phyloP scores from a whole-genome alignment of 2,888 invertebrate genomes.

The Cryptus viduatorius region DNA sequence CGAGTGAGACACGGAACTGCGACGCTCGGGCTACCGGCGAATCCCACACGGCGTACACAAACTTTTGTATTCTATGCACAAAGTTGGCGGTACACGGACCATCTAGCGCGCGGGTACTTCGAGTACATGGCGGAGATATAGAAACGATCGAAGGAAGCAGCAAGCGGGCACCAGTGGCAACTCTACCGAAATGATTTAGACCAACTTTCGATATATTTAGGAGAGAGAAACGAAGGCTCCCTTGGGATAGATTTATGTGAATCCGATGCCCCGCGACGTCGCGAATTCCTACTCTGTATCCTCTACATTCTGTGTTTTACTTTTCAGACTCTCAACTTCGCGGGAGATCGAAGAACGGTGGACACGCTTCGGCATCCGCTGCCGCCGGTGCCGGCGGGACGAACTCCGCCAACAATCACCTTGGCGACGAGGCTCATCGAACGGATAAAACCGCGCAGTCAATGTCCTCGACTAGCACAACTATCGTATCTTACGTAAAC shows the following conservation, averaged over 20 bases:
- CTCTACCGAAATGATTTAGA: conserved; percentile 36
- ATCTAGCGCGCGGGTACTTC: conserved; percentile 7
- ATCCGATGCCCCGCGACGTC: conserved; percentile 7
- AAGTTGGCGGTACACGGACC: conserved; percentile 44
- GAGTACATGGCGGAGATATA: background rate
- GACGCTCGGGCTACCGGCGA: background rate
- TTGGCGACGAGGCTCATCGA: conserved; percentile 72
- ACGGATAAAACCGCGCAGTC: conserved; percentile 81
- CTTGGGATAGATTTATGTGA: conserved; percentile 37
- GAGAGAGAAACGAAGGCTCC: conserved; percentile 8
- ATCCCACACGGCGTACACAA: conserved; percentile 36
- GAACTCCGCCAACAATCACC: conserved; percentile 68
- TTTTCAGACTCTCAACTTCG: conserved; percentile 70
- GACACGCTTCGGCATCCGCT: conserved; percentile 66
- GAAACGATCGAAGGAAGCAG: conserved; percentile 17
- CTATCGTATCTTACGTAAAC: conserved; percentile 59
- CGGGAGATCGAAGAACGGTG: conserved; percentile 68
- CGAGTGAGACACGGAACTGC: conserved; percentile 2
- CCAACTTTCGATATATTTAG: conserved; percentile 41
- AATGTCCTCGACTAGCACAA: conserved; percentile 79
- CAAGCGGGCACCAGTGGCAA: background rate
- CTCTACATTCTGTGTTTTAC: background rate
- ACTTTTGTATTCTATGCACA: conserved; percentile 51
- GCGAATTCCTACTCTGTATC: background rate
- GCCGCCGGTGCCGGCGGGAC: conserved; percentile 64